Evolutionary conservation across 2,888 invertebrate genomes (phyloP), one percentile per base, ranked within the genome.

Genomic region (Perithous albicinctus): DNA sequence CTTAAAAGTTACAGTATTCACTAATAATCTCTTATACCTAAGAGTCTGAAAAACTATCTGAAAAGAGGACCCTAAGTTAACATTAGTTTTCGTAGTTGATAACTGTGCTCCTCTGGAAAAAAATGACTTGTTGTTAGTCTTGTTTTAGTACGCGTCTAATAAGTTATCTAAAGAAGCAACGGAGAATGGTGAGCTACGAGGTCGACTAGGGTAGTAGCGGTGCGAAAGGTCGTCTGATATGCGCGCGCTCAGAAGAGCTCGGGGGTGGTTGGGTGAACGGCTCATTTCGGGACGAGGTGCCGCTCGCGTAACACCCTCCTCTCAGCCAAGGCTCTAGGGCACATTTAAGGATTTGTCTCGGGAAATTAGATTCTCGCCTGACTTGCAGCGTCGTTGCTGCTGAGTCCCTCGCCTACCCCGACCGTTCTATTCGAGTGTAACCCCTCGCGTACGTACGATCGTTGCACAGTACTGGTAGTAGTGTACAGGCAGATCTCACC

Each of bases 271-370:
- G 77, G 66, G 72, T 46, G 73, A 67, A 70, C 48, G 79, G 69
- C 74, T 85, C 82, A 74, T 84, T 85, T 63, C 82, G 32, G 67
- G 63, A 78, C 80, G 78, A 78, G 82, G 70, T 82, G 76, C 46
- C 43, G 72, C 51, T 76, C 48, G 67, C 66, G 80, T 78, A 80
- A 84, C 76, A 74, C 66, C 66, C 72, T 69, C 80, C 78, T 66
- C 82, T 78, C 82, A 77, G 77, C 78, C 75, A 70, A 82, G 86
- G 86, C 89, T 90, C 89, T 86, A 78, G 88, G 90, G 91, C 88
- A 88, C 89, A 88, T 91, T 90, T 89, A 89, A 91, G 91, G 91
- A 90, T 91, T 91, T 91, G 89, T 91, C 90, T 89, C 91, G 90
- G 90, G 89, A 89, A 92, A 92, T 91, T 90, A 92, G 90, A 91